Conservation (phyloP, 2,113 vertebrate species). For the Turnix velox region DNA sequence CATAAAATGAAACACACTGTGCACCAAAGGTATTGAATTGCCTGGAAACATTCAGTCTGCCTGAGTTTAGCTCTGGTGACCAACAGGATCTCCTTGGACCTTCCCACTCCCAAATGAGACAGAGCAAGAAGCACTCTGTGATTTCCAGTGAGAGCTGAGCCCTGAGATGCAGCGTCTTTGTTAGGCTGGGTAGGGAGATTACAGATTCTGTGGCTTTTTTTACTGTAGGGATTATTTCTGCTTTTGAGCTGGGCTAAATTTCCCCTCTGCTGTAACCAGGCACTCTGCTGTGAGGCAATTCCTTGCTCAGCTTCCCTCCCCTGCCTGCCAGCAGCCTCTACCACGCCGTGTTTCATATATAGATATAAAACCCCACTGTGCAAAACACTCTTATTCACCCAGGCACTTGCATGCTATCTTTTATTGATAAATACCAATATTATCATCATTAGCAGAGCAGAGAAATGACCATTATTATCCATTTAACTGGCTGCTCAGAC, state of each 20-base stretch:
- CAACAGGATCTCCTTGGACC: neutral
- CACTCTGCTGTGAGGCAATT: constrained; percentile 41
- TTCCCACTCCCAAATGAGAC: neutral
- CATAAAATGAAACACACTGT: neutral
- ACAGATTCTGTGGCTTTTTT: neutral
- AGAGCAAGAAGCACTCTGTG: accelerated
- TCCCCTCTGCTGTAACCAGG: neutral
- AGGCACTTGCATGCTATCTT: neutral
- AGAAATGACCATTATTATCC: constrained; percentile 51
- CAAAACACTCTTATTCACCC: constrained; percentile 41
- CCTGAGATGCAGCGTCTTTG: neutral
- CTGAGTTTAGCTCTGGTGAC: neutral
- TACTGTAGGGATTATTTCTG: neutral
- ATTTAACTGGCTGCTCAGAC: neutral
- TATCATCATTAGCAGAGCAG: constrained; percentile 41
- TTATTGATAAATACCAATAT: constrained; percentile 65
- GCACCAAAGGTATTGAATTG: neutral
- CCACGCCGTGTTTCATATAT: neutral
- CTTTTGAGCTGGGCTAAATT: neutral
- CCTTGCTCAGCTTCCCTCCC: constrained; percentile 37
- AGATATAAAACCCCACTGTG: constrained; percentile 48
- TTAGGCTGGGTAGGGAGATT: neutral
- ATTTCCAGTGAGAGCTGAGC: neutral
- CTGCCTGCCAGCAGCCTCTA: neutral
- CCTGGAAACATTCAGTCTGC: neutral